phyloP scores from a whole-genome alignment of 2,113 vertebrate species.

The Nannobrachium achirus region DNA sequence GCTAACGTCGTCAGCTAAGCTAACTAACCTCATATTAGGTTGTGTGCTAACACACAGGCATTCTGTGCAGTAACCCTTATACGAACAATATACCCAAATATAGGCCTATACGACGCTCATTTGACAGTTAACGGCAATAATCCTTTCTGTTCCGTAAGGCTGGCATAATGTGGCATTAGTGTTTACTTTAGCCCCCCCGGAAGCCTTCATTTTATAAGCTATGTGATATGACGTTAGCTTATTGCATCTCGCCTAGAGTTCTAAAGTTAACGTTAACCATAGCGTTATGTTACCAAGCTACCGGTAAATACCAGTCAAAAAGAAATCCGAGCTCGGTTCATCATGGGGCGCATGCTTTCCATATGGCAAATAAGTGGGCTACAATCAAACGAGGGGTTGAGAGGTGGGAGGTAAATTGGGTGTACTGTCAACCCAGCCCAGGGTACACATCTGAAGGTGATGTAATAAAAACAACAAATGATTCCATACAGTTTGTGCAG shows the following conservation, averaged over 20 bases:
- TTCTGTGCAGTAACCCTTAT: background rate
- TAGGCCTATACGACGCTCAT: background rate
- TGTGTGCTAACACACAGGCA: background rate
- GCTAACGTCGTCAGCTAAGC: conserved; percentile 15
- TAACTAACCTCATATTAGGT: conserved; percentile 38
- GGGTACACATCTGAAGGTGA: too few species aligned
- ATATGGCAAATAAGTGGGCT: too few species aligned
- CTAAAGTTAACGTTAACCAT: background rate
- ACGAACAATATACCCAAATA: background rate
- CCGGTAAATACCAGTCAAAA: too few species aligned
- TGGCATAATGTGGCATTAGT: background rate
- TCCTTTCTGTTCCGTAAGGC: background rate
- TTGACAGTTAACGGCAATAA: background rate
- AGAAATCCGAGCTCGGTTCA: too few species aligned
- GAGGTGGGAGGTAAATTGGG: too few species aligned
- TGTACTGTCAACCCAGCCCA: too few species aligned
- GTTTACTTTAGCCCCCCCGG: background rate
- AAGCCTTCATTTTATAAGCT: background rate
- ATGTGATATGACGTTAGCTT: conserved; percentile 7
- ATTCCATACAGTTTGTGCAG: too few species aligned
- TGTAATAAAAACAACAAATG: too few species aligned
- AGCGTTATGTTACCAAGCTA: too few species aligned
- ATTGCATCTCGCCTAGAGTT: background rate
- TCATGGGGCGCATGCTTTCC: too few species aligned
- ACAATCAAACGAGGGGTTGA: too few species aligned